phyloP scores from a whole-genome alignment of 2,888 invertebrate species.

The Seladonia tumulorum region DNA sequence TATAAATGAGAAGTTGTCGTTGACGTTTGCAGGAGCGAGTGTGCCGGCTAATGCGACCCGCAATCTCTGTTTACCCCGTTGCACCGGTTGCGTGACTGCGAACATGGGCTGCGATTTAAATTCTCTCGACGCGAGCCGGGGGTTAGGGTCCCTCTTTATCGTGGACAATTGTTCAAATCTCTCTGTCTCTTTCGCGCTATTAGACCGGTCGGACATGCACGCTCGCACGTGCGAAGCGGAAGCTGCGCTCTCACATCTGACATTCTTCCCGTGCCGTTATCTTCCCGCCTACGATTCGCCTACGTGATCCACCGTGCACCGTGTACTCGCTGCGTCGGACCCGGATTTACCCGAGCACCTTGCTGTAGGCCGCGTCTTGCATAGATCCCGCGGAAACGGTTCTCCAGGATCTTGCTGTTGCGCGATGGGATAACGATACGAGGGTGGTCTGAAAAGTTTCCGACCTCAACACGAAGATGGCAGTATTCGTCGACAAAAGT shows the following conservation, averaged over 20 bases:
- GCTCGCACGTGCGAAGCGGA: neutral
- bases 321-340: neutral
- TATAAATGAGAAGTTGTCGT: constrained; percentile 46
- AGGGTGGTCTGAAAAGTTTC: too few relatives aligned
- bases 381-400: neutral
- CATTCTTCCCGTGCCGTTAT: constrained; percentile 9
- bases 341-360: neutral
- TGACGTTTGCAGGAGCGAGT: constrained; percentile 17
- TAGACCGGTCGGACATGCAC: constrained; percentile 16
- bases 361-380: neutral
- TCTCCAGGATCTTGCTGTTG: too few relatives aligned
- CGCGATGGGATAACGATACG: too few relatives aligned
- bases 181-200: constrained; percentile 9
- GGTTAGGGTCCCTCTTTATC: constrained; percentile 10
- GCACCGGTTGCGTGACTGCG: constrained; percentile 9
- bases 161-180: neutral
- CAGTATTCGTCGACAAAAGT: too few relatives aligned
- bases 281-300: constrained; percentile 9
- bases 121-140: neutral
- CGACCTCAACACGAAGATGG: too few relatives aligned
- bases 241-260: neutral
- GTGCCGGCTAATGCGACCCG: constrained; percentile 1
- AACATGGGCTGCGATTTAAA: constrained; percentile 20
- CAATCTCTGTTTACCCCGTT: constrained; percentile 9
- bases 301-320: neutral